Base-by-base conservation (phyloP, 2,888 invertebrate species). In the Lamellibrachia satsuma region DNA sequence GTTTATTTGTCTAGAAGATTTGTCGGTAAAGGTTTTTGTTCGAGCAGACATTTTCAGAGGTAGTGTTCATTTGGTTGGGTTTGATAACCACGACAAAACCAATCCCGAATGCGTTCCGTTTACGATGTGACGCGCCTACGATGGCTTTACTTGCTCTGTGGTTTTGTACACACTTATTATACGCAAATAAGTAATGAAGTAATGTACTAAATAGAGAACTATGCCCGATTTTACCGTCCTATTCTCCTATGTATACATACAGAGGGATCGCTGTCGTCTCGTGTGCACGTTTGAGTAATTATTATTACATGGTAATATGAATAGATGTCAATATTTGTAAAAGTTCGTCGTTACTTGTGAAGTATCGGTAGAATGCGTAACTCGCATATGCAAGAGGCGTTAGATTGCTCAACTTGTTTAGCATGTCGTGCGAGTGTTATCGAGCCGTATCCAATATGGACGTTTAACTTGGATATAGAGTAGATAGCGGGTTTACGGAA, bases 371-470 rank as follows among this genome's bases (percentile, higher is more conserved):
- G 75, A 75, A 75, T 75, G 75, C 75, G 75, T 75, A 15, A 75
- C 22, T 75, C 75, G 75, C 75, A 75, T 75, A 75, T 75, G 75
- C 75, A 75, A 75, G 22, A 75, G 11, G 75, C 75, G 75, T 75
- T 75, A 75, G 75, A 75, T 75, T 75, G 75, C 75, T 75, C 75
- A 75, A 75, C 22, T 75, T 22, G 75, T 75, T 75, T 75, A 15
- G 75, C n/a, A 2, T 7, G 8, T 75, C 22, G n/a, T 75, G 75
- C 57, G 75, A 22, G 75, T 75, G 75, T 22, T 75, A 75, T 15
- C 75, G 75, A 22, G 22, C 75, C 75, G 75, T 75, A 75, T 75
- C 75, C 75, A 75, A 75, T 75, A 75, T 75, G 75, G 75, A 75
- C 75, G 75, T 75, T 75, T 75, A 11, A 55, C 55, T 9, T 55